Evolutionary conservation across 2,888 invertebrate species (phyloP), one percentile per base, ranked within the genome.

Genomic region (Aspidiotus destructor): DNA sequence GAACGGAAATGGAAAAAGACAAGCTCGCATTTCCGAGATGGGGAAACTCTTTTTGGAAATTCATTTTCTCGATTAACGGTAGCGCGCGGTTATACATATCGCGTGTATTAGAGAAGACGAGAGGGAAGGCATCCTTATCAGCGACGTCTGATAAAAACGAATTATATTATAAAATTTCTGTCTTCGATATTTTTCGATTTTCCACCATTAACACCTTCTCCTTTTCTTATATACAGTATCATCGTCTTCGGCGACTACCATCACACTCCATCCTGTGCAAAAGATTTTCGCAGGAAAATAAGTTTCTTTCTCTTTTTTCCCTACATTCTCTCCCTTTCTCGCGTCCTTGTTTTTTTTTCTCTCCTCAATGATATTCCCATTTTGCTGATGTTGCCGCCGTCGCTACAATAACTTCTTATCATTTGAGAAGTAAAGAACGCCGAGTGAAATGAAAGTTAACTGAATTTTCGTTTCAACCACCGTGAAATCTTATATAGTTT

Each of bases 91-190:
- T 67, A n/a, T n/a, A 42, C 58, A 42, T 58, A 42, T 28, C 28
- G 55, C 55, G 55, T 58, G 67, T 67, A 67, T 67, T 67, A 67
- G 67, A 60, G 67, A 67, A 58, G 60, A 67, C 67, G 28, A 28
- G 28, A 28, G 28, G 28, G 28, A 28, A 28, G 28, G 28, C 28
- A 28, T 3, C 67, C 67, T 67, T 67, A 67, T 67, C 67, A 67
- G 67, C 28, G 28, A 42, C 67, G 67, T 58, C 67, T 67, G 67
- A 67, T 67, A 67, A 67, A 67, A 67, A 58, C 67, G 67, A 67
- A 67, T 67, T 67, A 67, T 67, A 67, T 67, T 67, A 67, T 67
- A 67, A 67, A 67, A 67, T 67, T 67, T 67, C 67, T 67, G 67
- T 67, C 60, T 67, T 67, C 67, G 67, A 67, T 67, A 67, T 67